These are phyloP conservation scores for Leistus spinibarbis DNA, from an alignment of 2,888 invertebrate genomes.

Conservation along the genomic window DNA sequence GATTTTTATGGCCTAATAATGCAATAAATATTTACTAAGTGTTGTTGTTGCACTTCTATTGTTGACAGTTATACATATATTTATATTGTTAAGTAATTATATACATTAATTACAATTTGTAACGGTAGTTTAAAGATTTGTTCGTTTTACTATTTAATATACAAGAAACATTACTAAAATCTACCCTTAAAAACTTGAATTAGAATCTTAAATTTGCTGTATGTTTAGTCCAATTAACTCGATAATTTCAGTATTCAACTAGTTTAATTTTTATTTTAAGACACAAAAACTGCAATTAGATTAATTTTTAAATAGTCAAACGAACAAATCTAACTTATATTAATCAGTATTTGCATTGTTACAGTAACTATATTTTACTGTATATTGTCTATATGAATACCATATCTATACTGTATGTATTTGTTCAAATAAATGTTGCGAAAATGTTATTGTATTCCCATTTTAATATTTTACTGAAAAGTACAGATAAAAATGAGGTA, in stretches of 20 bases:
- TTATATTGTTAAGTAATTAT: slow-evolving; percentile 17
- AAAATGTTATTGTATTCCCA: background rate
- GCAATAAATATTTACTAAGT: slow-evolving; percentile 37
- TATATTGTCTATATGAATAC: slow-evolving; percentile 18
- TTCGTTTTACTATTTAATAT: background rate
- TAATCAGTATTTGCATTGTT: slow-evolving; percentile 24
- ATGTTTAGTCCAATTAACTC: too few species aligned
- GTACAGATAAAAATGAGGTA: background rate
- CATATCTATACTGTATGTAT: slow-evolving; percentile 33
- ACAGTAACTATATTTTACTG: slow-evolving; percentile 13
- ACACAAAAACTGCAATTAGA: too few species aligned
- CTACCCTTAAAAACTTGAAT: too few species aligned
- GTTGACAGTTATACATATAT: slow-evolving; percentile 27
- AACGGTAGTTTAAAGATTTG: background rate
- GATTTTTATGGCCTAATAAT: slow-evolving; percentile 33
- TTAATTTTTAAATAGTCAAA: background rate
- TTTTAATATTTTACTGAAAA: background rate
- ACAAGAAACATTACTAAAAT: background rate
- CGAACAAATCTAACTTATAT: background rate
- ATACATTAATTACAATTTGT: background rate
- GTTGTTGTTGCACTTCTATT: slow-evolving; percentile 36
- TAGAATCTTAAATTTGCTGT: too few species aligned
- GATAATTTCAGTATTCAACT: too few species aligned
- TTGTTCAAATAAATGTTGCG: slow-evolving; percentile 24
- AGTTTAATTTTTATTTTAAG: too few species aligned